Base-by-base conservation (phyloP, 2,888 invertebrate species). In the Leptinotarsa juncta region DNA sequence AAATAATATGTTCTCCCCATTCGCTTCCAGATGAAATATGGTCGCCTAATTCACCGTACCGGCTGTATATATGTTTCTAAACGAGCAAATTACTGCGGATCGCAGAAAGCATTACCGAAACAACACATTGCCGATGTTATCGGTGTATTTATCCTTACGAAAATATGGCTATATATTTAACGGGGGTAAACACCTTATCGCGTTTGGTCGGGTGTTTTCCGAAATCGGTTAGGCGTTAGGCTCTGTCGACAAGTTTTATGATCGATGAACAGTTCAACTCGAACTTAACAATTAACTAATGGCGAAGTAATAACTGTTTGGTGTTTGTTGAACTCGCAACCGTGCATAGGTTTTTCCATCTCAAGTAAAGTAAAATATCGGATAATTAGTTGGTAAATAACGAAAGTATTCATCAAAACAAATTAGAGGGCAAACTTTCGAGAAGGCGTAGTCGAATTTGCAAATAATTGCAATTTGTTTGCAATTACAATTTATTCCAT, bases 111-210 rank as follows among this genome's bases (percentile, higher is more conserved):
- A n/a, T 62, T 62, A 62, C 62, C 62, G 62, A 62, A 62, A 62
- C 62, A 62, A 62, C 62, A 62, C 62, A 62, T 62, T 32, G 42
- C 62, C 62, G 62, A 62, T 62, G 62, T 62, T 62, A 62, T 26
- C 62, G 62, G 26, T 26, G n/a, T 62, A 62, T 62, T 62, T 62
- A 62, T 42, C 32, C 42, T 62, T 16, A 26, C 42, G 62, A 62
- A 62, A 62, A 42, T 62, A 62, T 42, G 57, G 62, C 32, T n/a
- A 32, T 62, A 62, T 62, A n/a, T 12, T 57, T 57, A 57, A 57
- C 57, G 42, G 62, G 16, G 26, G 62, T 42, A 26, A 42, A 62
- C 62, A 42, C 62, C 42, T 62, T 62, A 62, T 62, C 62, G 62
- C 16, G 62, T 32, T 26, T 32, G 32, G 62, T 26, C 12, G 62